Base-by-base conservation (phyloP, 2,888 invertebrate species). In the Eupithecia centaureata region DNA sequence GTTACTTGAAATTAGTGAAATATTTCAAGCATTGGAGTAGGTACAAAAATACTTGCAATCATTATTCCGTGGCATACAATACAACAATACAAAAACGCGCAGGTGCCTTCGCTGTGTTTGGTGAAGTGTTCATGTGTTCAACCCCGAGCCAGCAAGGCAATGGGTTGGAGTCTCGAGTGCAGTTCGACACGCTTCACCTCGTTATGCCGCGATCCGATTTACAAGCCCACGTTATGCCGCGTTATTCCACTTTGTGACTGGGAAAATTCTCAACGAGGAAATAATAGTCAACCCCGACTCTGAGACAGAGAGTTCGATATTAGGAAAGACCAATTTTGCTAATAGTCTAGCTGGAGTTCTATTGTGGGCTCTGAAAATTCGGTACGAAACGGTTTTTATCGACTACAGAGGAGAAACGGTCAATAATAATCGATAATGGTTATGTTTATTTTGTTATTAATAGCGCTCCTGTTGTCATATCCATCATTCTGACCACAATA, bases 81-180 rank as follows among this genome's bases (percentile, higher is more conserved):
- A n/a, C n/a, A n/a, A n/a, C n/a, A 32, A 35, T 76, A 75, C 77
- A 78, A 73, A 76, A 77, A 72, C 65, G 72, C 71, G 63, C 68
- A 68, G 65, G 58, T 72, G 74, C 72, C 73, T 78, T 76, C 69
- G 75, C 63, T 62, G 70, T 69, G 68, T 52, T 68, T 70, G 65
- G 67, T 61, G 77, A 75, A 63, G 77, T 74, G 76, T 74, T 73
- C 73, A 78, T n/a, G n/a, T n/a, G n/a, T n/a, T n/a, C n/a, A 73
- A 73, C 71, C 62, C 47, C 13, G 28, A 42, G 68, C 66, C 56
- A 57, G 59, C 65, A 62, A 64, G 64, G 62, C 56, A 62, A 62
- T 73, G 68, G 70, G 58, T 74, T 65, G 22, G 47, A 22, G 47
- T 47, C 47, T 47, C 22, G 38, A 77, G 75, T 70, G 73, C 70